Percentiles rank a stretch among this genome's conserved stretches.
Conservation (phyloP, 1,140 invertebrate species). For the Periplaneta americana region DNA sequence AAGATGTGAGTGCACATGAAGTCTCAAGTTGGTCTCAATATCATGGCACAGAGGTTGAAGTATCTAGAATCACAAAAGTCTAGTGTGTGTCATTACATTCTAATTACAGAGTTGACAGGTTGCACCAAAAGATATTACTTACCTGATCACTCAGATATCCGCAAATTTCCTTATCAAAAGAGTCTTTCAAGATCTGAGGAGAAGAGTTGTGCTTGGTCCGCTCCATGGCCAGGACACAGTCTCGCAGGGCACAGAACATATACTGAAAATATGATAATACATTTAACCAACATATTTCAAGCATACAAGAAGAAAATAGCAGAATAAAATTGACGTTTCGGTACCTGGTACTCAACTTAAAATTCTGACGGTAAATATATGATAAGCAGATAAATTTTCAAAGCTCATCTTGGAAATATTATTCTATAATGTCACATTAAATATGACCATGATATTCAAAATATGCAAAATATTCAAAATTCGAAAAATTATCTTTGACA, state of each 20-base stretch:
- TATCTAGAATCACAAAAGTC: conserved; percentile 36
- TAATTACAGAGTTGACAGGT: background rate
- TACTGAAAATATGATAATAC: conserved; percentile 53
- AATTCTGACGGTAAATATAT: too few species aligned
- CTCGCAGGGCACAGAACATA: conserved; percentile 57
- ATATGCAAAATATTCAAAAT: too few species aligned
- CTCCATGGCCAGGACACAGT: conserved; percentile 44
- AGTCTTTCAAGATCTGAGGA: conserved; percentile 33
- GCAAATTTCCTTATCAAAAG: conserved; percentile 35
- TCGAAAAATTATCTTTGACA: too few species aligned
- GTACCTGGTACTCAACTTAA: too few species aligned
- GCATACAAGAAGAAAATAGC: too few species aligned
- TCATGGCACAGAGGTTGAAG: conserved; percentile 73
- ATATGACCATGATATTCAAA: too few species aligned
- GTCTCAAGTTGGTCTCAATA: conserved; percentile 85
- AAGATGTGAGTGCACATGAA: conserved; percentile 87
- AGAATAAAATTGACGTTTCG: too few species aligned
- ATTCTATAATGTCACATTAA: too few species aligned
- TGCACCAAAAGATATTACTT: background rate
- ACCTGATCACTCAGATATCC: conserved; percentile 20
- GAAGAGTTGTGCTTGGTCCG: conserved; percentile 34
- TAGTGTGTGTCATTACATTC: conserved; percentile 1
- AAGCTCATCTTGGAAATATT: too few species aligned
- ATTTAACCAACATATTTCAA: too few species aligned
- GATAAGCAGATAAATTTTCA: too few species aligned